Evolutionary conservation across 1,140 invertebrate genomes (phyloP), one percentile per base, ranked within the genome.

Genomic region (Drosophila seguyi): DNA sequence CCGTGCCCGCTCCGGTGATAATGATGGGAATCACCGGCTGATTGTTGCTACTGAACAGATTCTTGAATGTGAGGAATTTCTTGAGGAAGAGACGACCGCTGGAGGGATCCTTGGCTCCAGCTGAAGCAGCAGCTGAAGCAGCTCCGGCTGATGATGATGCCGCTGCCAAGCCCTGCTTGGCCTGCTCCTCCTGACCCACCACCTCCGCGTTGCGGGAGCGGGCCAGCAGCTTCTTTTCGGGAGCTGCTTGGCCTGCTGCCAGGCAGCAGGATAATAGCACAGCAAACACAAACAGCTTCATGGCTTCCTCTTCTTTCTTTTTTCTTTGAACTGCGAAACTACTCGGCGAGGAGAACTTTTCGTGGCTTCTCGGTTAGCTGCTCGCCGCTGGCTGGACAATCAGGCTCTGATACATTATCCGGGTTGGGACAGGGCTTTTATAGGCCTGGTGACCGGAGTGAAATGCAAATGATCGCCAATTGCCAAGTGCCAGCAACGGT

Each of bases 1-100:
- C 47, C 0, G 56, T 50, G 5, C 76, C 81, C 3, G 72, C 72
- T 4, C 80, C 77, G 0, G 88, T 92, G 18, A 92, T 92, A 2
- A 91, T 88, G 31, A 92, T 92, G 2, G 84, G 84, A 10, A 92
- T 75, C 39, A 88, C 84, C 8, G 85, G 90, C 50, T 92, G 77
- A 14, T 52, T 76, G 53, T 29, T 90, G 60, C 73, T 75, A 50
- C 84, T 74, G 42, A 92, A 92, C 48, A 92, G 72, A 25, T 92
- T 92, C 59, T 85, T 91, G 60, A 92, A 91, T 25, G 78, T 73
- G 14, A 92, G 68, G 59, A 92, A 92, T 56, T 92, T 92, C 55
- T 90, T 91, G 0, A 92, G 68, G 56, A 92, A 92, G 14, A 92
- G 62, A 0, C 91, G 69, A 0, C 91, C 91, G 27, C 88, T 92